Conservation (phyloP, 2,888 invertebrate genomes). For the Synergus gifuensis region DNA sequence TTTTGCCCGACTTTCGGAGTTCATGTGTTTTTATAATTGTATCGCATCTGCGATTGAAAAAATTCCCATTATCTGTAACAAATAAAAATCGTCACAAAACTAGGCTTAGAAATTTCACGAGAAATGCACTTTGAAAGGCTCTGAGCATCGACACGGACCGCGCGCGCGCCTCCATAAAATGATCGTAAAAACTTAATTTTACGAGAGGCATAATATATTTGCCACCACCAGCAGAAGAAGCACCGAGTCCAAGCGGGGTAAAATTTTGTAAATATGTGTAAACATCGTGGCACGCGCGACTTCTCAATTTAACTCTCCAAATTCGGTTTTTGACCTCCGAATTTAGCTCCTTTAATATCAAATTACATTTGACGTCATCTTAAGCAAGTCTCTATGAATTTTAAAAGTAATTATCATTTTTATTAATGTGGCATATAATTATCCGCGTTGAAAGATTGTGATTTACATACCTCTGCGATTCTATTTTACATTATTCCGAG, state of each 20-base stretch:
- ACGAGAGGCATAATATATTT: conserved; percentile 78
- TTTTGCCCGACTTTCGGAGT: not conserved
- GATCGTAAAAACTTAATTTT: conserved; percentile 79
- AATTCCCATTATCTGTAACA: conserved; percentile 47
- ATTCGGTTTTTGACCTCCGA: not conserved
- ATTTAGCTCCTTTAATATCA: not conserved
- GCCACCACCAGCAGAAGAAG: conserved; percentile 71
- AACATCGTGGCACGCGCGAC: conserved; percentile 45
- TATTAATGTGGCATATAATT: not conserved
- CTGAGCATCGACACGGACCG: conserved; percentile 70
- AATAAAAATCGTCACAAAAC: conserved; percentile 63
- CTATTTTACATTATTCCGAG: not conserved
- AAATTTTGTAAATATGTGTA: conserved; percentile 61
- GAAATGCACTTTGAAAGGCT: conserved; percentile 66
- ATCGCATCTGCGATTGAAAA: not conserved
- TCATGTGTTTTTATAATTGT: not conserved
- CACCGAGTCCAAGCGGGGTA: conserved; percentile 57
- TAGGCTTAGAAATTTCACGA: conserved; percentile 59
- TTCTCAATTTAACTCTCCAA: not conserved
- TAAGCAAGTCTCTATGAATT: not conserved
- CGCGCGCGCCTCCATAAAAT: conserved; percentile 76
- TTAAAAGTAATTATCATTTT: too few relatives aligned
- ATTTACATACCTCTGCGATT: not conserved
- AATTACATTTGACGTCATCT: not conserved
- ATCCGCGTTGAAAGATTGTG: not conserved